Conservation (phyloP, 2,888 invertebrate species). For the Drosophila nigricruria region DNA sequence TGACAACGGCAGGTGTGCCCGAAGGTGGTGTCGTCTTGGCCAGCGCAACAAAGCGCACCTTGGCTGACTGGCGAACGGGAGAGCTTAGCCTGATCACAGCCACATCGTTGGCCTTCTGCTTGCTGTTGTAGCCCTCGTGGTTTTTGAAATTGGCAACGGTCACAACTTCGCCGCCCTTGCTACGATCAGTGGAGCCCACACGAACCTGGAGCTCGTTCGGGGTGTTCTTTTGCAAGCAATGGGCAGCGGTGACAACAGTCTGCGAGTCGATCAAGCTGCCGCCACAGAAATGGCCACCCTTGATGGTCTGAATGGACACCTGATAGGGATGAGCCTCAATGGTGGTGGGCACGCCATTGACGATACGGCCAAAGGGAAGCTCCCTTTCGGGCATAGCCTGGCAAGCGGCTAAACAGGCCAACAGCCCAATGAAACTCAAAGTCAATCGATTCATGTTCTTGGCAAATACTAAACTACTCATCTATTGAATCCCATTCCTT, state of each 20-base stretch:
- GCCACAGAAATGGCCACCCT: constrained; percentile 85
- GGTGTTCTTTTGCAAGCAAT: constrained; percentile 79
- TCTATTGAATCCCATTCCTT: constrained; percentile 10
- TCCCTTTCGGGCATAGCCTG: constrained; percentile 48
- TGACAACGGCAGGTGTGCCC: constrained; percentile 77
- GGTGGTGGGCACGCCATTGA: constrained; percentile 84
- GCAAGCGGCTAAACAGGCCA: constrained; percentile 46
- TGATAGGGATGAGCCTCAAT: constrained; percentile 85
- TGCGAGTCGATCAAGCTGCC: constrained; percentile 83
- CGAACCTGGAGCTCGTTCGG: constrained; percentile 77
- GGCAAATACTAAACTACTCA: constrained; percentile 40
- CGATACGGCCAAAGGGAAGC: constrained; percentile 83
- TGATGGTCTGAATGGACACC: constrained; percentile 83
- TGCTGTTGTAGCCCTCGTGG: constrained; percentile 80
- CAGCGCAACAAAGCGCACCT: constrained; percentile 66
- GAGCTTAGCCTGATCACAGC: constrained; percentile 83
- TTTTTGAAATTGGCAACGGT: constrained; percentile 76
- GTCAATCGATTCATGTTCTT: constrained; percentile 58
- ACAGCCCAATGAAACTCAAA: constrained; percentile 44
- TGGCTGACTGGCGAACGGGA: constrained; percentile 68
- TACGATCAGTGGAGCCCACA: constrained; percentile 82
- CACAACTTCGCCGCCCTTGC: constrained; percentile 83
- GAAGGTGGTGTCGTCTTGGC: constrained; percentile 66
- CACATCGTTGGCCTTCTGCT: constrained; percentile 84
- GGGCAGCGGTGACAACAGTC: constrained; percentile 85